Evolutionary conservation across 2,888 invertebrate species (phyloP).

Genomic region (Agonopterix arenella): DNA sequence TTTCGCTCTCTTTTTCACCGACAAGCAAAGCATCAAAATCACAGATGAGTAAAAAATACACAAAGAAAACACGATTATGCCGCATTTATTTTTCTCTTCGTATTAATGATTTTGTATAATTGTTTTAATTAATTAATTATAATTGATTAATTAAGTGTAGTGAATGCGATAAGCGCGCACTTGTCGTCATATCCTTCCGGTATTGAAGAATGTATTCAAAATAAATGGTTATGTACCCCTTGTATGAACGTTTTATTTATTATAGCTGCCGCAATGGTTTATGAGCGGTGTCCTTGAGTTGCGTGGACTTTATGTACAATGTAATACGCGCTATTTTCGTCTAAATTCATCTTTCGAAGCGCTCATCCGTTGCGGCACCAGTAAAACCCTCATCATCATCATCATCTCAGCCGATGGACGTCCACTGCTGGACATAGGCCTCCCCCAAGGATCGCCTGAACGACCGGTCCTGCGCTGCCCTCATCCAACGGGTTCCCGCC

Average conservation of each 20-base stretch:
- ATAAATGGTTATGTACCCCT: slow-evolving; percentile 31
- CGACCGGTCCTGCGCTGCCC: too few species aligned
- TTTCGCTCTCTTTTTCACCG: too few species aligned
- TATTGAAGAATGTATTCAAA: slow-evolving; percentile 40
- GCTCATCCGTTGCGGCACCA: too few species aligned
- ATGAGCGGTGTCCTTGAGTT: too few species aligned
- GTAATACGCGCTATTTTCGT: too few species aligned
- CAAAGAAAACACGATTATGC: slow-evolving; percentile 22
- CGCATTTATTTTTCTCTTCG: slow-evolving; percentile 42
- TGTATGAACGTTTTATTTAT: neutral
- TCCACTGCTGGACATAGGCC: too few species aligned
- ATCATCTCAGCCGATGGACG: too few species aligned
- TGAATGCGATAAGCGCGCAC: slow-evolving; percentile 47
- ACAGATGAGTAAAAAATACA: slow-evolving; percentile 34
- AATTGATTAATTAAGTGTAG: slow-evolving; percentile 18
- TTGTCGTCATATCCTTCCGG: slow-evolving; percentile 52
- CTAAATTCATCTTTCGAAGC: too few species aligned
- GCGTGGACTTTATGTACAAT: too few species aligned
- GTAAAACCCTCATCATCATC: too few species aligned
- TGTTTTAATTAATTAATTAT: slow-evolving; percentile 21
- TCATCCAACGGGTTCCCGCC: too few species aligned
- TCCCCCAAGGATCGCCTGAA: too few species aligned
- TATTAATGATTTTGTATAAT: slow-evolving; percentile 20
- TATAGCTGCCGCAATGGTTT: neutral
- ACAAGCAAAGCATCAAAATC: slow-evolving; percentile 31